phyloP scores from a whole-genome alignment of 2,797 vertebrate genomes.

The Tiaroga cobitis region DNA sequence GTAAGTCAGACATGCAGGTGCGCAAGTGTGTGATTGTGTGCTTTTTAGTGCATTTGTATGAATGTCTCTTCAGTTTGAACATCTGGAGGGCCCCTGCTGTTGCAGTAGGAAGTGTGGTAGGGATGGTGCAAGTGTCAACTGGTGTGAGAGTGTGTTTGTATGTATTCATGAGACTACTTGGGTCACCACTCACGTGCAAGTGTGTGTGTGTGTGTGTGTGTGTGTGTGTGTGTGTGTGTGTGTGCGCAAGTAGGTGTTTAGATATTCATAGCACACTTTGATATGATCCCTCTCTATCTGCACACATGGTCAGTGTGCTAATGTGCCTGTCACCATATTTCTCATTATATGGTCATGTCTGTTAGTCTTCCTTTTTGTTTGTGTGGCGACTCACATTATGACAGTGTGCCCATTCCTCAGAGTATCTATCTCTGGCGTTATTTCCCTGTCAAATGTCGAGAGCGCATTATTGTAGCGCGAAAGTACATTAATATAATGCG shows the following conservation, averaged over 20 bases:
- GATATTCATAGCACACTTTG: conserved; percentile 19
- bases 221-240: neutral
- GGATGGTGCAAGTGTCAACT: conserved; percentile 21
- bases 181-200: neutral
- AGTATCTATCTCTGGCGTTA: no score
- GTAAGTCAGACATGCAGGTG: conserved; percentile 41
- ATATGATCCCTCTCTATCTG: conserved; percentile 3
- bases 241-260: neutral
- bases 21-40: conserved; percentile 19
- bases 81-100: conserved; percentile 36
- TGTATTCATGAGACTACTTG: conserved; percentile 23
- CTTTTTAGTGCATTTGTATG: conserved; percentile 4
- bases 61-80: conserved; percentile 23
- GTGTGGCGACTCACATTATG: neutral
- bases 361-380: conserved; percentile 14
- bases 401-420: neutral
- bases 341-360: neutral
- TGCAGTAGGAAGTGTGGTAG: neutral
- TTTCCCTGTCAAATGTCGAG: no score
- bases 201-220: neutral
- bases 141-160: conserved; percentile 37
- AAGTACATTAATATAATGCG: no score
- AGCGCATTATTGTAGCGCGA: no score
- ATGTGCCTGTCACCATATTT: conserved; percentile 21
- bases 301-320: conserved; percentile 9